phyloP scores from a whole-genome alignment of 2,113 vertebrate genomes.

The Cathartes aura region DNA sequence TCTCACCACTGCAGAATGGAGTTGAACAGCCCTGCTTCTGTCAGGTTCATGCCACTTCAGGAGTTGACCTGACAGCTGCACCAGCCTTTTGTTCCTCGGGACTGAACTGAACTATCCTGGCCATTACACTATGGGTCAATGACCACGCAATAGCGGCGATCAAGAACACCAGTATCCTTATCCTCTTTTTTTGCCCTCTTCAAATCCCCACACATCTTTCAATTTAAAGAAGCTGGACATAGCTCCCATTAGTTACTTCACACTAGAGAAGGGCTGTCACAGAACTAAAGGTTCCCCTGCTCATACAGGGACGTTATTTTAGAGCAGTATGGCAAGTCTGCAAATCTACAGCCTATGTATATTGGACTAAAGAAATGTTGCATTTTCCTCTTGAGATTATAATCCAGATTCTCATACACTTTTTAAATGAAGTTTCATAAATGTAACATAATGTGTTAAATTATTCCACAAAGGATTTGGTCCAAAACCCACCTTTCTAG shows the following conservation, averaged over 20 bases:
- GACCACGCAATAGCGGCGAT: neutral
- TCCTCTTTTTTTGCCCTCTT: neutral
- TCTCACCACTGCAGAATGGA: neutral
- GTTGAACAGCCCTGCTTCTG: neutral
- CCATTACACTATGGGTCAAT: accelerated
- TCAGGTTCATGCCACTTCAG: neutral
- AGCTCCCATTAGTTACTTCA: neutral
- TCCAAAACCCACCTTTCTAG: slow-evolving; percentile 85
- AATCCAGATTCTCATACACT: neutral
- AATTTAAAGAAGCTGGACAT: neutral
- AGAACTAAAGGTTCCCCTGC: neutral
- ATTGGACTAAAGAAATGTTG: neutral
- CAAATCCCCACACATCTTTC: neutral
- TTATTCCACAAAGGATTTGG: neutral
- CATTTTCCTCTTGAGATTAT: neutral
- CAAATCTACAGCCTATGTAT: neutral
- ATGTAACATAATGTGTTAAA: neutral
- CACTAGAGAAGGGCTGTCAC: neutral
- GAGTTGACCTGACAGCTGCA: neutral
- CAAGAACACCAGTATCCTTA: neutral
- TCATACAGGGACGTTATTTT: neutral
- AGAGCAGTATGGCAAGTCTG: neutral
- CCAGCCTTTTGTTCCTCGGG: neutral
- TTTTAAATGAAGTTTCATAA: neutral
- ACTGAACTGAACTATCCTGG: neutral